Evolutionary conservation across 37 sponge, comb jelly and placozoan genomes (phyloP).

Genomic region (Chondrilla cf. caribensis): DNA sequence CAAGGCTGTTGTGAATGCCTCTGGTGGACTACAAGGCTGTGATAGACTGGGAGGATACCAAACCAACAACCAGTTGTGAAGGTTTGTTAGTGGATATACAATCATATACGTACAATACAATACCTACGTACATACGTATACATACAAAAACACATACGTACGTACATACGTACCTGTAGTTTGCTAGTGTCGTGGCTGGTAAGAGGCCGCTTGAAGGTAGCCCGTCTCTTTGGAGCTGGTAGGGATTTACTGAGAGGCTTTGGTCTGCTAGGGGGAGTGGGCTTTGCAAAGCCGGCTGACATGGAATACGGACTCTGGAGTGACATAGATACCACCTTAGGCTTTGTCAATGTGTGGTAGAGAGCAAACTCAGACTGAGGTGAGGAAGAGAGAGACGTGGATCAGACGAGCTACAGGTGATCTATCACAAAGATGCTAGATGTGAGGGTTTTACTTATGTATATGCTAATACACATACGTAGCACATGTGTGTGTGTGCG

Average conservation of each 20-base stretch:
- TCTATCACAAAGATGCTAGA: not conserved
- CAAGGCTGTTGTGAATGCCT: no score
- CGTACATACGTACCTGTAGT: constrained; percentile 10
- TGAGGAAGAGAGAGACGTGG: not conserved
- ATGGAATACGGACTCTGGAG: constrained; percentile 2
- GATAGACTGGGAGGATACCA: no score
- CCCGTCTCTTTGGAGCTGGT: not conserved
- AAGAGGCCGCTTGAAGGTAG: not conserved
- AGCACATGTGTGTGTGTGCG: no score
- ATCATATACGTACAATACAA: not conserved
- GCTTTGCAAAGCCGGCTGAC: not conserved
- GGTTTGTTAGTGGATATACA: no score
- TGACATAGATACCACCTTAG: not conserved
- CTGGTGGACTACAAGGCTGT: no score
- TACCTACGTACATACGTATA: not conserved
- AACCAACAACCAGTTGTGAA: no score
- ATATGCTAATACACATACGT: not conserved
- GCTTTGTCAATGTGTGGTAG: constrained; percentile 6
- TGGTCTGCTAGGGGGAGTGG: not conserved
- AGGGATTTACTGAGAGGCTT: not conserved
- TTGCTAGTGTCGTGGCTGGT: not conserved
- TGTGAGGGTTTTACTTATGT: not conserved
- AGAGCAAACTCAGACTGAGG: not conserved
- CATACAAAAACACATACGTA: constrained; percentile 1
- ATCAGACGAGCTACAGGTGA: not conserved